A percentile compares a stretch with the other conserved stretches of the same genome.
These are phyloP conservation scores for Galbula dea DNA, from an alignment of 2,113 vertebrate species.

Conservation along the genomic window DNA sequence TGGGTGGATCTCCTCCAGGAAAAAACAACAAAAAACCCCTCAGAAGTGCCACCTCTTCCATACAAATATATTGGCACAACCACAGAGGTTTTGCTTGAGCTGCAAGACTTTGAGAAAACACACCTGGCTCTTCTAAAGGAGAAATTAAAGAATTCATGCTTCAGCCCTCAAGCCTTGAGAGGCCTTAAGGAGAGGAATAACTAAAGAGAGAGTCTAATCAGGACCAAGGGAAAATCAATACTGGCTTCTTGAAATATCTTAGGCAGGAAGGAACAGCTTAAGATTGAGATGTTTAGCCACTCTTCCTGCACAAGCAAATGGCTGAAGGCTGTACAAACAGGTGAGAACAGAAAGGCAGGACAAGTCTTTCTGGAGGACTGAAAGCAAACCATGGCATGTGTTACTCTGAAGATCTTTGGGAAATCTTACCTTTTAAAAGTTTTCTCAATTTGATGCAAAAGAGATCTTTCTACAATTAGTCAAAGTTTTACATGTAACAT, in stretches of 20 bases:
- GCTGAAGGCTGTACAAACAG: background rate
- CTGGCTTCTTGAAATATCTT: conserved; percentile 5
- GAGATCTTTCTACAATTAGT: background rate
- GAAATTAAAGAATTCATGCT: background rate
- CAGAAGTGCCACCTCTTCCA: conserved; percentile 37
- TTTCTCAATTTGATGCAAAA: background rate
- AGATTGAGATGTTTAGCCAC: background rate
- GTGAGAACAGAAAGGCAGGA: background rate
- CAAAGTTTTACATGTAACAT: background rate
- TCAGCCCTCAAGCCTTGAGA: conserved; percentile 1
- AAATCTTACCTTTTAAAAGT: background rate
- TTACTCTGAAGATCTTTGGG: background rate
- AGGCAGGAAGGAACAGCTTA: conserved; percentile 53
- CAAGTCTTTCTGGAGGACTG: background rate
- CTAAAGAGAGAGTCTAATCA: conserved; percentile 4
- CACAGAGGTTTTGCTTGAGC: conserved; percentile 20
- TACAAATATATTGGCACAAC: background rate
- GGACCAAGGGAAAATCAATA: background rate
- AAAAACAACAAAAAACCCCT: background rate
- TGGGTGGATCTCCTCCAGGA: conserved; percentile 55
- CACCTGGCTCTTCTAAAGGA: conserved; percentile 11
- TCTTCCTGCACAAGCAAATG: background rate
- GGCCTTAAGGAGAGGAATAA: conserved; percentile 23
- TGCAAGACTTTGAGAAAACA: conserved; percentile 40
- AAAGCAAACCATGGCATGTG: background rate